Base-by-base conservation (phyloP, 2,113 vertebrate genomes). In the Podarcis muralis region DNA sequence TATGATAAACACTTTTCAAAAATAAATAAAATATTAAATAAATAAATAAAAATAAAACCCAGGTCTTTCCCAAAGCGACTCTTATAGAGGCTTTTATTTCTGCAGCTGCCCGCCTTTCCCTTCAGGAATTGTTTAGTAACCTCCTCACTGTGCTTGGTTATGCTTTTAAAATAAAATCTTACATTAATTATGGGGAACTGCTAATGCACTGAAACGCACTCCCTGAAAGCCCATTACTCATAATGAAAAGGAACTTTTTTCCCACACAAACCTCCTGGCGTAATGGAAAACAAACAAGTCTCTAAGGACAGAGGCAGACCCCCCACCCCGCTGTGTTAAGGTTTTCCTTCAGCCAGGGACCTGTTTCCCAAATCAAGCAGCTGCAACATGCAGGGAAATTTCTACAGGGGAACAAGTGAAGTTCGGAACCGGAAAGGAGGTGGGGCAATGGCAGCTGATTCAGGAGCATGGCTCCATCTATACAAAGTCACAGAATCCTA, bases 391-490 rank as follows among this genome's bases (percentile, higher is more conserved):
- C 91, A 95, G 66, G 74, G 12, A 82, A 91, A 22, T 84, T 80
- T 87, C 93, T 87, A 87, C 91, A 92, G 84, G 90, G 89, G 48
- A 25, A 83, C 48, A 53, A 75, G 57, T 79, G 40, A 1, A 6
- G 43, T 43, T 43, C 43, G 90, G 23, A 93, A 88, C 88, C 66
- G 23, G 3, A 40, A 78, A 85, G 35, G 59, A 79, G 71, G 81
- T 53, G 32, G n/a, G 83, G 68, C 87, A 91, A 86, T 85, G 72
- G 89, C 92, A 92, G 91, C 71, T 88, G 87, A 90, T 86, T 94
- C 94, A 93, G 94, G 91, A 93, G 91, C 92, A 94, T 91, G 90
- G 94, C 93, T 90, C 86, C 91, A 88, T 90, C 92, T 90, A 88
- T 91, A 76, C 92, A 93, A 92, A 71, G 90, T 1, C 3, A 79